Percentiles rank a stretch among this genome's conserved stretches.
Conservation (phyloP, 2,888 invertebrate species). For the Agriopis aurantiaria region DNA sequence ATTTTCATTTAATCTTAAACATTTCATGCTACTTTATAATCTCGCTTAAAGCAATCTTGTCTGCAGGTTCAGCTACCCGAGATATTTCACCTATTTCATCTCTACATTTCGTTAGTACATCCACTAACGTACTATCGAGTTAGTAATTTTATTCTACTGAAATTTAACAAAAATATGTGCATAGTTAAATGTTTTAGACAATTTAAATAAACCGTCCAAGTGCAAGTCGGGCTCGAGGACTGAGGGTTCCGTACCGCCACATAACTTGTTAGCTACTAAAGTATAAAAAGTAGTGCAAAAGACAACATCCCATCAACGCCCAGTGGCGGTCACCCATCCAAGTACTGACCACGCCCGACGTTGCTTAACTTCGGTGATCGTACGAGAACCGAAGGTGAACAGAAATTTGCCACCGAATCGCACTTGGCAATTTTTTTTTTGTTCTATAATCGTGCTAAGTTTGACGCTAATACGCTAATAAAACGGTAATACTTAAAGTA, state of each 20-base stretch:
- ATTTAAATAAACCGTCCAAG: no score
- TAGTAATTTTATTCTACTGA: slow-evolving; percentile 46
- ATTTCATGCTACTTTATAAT: slow-evolving; percentile 20
- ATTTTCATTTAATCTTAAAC: slow-evolving; percentile 23
- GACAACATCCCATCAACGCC: no score
- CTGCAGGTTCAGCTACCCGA: slow-evolving; percentile 37
- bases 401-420: not conserved
- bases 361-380: slow-evolving; percentile 71
- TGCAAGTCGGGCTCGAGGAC: no score
- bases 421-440: no score
- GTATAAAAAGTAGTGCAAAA: no score
- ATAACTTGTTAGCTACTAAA: no score
- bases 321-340: slow-evolving; percentile 69
- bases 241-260: no score
- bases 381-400: slow-evolving; percentile 6
- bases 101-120: slow-evolving; percentile 38
- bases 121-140: slow-evolving; percentile 36
- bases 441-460: no score
- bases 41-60: slow-evolving; percentile 31
- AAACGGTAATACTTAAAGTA: no score
- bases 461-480: no score
- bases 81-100: slow-evolving; percentile 39
- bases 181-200: no score
- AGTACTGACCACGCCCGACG: slow-evolving; percentile 78
- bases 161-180: slow-evolving; percentile 44